Percentiles rank a stretch among this genome's conserved stretches.
Conservation (phyloP, 2,797 vertebrate genomes). For the Muscicapa striata region DNA sequence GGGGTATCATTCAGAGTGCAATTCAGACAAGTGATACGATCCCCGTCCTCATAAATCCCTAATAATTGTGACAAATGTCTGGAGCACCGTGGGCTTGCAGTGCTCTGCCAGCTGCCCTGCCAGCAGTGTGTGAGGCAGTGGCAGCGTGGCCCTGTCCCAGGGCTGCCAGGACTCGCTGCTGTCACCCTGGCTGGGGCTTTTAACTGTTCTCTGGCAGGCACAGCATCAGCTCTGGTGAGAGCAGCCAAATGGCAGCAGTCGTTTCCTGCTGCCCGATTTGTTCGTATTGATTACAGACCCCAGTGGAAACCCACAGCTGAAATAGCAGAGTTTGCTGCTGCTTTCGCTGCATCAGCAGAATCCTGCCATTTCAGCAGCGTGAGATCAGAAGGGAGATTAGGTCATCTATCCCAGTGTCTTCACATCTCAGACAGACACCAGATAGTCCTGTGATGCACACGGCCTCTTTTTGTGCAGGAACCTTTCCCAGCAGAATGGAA, state of each 20-base stretch:
- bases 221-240: background rate
- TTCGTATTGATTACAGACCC: slow-evolving; percentile 1
- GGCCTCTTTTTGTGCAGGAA: background rate
- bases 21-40: background rate
- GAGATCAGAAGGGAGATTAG: background rate
- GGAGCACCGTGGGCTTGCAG: background rate
- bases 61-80: slow-evolving; percentile 15
- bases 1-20: background rate
- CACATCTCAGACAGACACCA: background rate
- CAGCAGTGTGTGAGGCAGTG: background rate
- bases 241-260: background rate
- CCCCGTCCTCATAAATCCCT: slow-evolving; percentile 20
- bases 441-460: background rate
- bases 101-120: slow-evolving; percentile 10
- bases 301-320: background rate
- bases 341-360: slow-evolving; percentile 1
- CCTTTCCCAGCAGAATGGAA: background rate
- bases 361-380: background rate
- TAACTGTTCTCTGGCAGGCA: background rate
- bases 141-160: background rate
- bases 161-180: accelerated
- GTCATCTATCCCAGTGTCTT: background rate
- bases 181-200: background rate
- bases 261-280: background rate
- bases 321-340: slow-evolving; percentile 6